Evolutionary conservation across 2,797 vertebrate species (phyloP).

Genomic region (Balearica regulorum): DNA sequence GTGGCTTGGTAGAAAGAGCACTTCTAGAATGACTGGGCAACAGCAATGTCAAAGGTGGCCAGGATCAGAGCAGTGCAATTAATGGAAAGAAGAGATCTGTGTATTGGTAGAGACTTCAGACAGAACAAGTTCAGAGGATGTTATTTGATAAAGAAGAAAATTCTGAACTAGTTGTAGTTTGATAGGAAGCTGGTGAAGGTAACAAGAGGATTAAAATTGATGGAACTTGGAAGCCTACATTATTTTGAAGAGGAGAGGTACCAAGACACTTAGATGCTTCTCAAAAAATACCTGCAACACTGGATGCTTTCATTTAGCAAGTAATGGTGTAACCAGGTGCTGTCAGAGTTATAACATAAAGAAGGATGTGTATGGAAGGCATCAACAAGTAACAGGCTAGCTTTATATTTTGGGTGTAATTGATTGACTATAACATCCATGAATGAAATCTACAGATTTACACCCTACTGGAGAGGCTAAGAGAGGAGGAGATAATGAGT

Average conservation of each 20-base stretch:
- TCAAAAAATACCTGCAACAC: background rate
- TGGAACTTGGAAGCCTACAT: background rate
- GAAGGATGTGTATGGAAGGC: background rate
- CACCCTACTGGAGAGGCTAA: background rate
- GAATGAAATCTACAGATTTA: background rate
- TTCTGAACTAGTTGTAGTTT: background rate
- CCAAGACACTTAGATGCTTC: background rate
- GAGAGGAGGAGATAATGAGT: background rate
- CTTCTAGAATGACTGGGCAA: background rate
- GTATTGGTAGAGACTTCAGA: background rate
- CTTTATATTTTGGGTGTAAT: background rate
- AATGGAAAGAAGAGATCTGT: background rate
- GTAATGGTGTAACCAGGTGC: background rate
- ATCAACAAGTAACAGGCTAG: background rate
- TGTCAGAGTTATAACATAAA: background rate
- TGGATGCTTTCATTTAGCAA: background rate
- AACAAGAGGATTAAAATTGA: background rate
- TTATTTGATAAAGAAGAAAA: background rate
- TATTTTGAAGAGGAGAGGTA: background rate
- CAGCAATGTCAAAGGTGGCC: background rate
- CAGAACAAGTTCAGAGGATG: background rate
- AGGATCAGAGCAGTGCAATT: background rate
- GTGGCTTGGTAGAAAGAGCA: background rate
- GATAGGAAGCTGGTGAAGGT: background rate
- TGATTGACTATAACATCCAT: background rate